Base-by-base conservation (phyloP, 1,140 invertebrate species). In the Tenebrio molitor region DNA sequence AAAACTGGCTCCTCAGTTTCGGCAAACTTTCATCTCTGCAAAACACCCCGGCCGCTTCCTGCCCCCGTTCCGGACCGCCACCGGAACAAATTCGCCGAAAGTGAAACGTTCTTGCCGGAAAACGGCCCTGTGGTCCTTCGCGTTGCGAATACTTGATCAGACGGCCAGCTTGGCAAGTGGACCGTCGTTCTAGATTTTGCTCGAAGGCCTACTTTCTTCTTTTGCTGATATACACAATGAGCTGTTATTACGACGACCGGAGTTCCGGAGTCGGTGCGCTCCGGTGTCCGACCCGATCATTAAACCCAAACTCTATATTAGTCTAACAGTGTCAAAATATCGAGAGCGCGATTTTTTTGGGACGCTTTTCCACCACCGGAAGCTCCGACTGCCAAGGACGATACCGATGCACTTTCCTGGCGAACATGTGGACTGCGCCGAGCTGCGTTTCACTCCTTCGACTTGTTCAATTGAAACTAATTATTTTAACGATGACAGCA, bases 151-250 rank as follows among this genome's bases (percentile, higher is more conserved):
- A 58, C 23, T 29, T 58, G 50, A 58, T 58, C 50, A 29, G 50
- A 58, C 29, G 29, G 29, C 4, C 12, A 39, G 12, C 50, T 58
- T 58, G 12, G 23, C 50, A 58, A 58, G 50, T 58, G 50, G 50
- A 58, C 23, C 50, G 50, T 29, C 50, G 50, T 58, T 58, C 50
- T 29, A 58, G 50, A 50, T 58, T 58, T 58, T 58, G 50, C 50
- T 58, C 50, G 50, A 58, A 58, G 50, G 50, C 50, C 50, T 58
- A 58, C 50, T 58, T 58, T 58, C 50, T 58, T 58, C 50, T 25
- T 25, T 23, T 58, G n/a, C 23, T 29, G 8, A 7, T 46, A 7
- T 7, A 58, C 50, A 58, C 50, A 58, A 58, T 58, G 23, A 58
- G 50, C 12, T 58, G 50, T 58, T 58, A 58, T 58, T 58, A 58